Conservation (phyloP, 2,113 vertebrate genomes). For the Orthonyx spaldingii region DNA sequence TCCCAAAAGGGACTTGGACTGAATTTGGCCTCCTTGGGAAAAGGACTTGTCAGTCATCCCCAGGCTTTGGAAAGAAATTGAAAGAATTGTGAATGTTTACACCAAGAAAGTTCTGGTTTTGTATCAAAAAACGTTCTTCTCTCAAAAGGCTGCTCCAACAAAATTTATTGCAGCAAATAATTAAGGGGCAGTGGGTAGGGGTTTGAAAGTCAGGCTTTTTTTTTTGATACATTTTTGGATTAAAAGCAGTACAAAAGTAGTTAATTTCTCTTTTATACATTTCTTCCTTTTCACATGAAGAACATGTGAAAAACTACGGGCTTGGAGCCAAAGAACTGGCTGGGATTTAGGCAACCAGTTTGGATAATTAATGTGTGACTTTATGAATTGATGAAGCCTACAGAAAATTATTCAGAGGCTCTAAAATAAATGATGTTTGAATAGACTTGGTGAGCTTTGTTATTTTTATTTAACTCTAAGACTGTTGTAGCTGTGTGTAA, state of each 20-base stretch:
- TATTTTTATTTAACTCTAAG: neutral
- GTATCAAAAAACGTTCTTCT: neutral
- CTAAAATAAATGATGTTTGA: neutral
- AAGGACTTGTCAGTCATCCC: slow-evolving; percentile 60
- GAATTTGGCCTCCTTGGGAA: neutral
- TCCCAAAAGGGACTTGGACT: neutral
- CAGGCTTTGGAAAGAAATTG: slow-evolving; percentile 36
- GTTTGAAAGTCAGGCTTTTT: neutral
- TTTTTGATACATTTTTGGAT: neutral
- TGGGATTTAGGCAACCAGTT: neutral
- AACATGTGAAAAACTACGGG: neutral
- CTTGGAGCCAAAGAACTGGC: neutral
- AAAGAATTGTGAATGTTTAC: neutral
- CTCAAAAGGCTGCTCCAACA: neutral
- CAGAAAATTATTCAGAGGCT: neutral
- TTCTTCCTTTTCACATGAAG: neutral
- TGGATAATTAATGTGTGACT: neutral
- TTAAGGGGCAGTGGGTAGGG: neutral
- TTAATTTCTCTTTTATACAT: neutral
- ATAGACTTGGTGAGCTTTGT: neutral
- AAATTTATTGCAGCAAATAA: neutral
- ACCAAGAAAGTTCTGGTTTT: neutral
- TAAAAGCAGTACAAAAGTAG: neutral
- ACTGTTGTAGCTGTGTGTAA: neutral
- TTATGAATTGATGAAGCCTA: neutral